Evolutionary conservation across 1,140 invertebrate species (phyloP), one percentile per base, ranked within the genome.

Genomic region (Pissodes strobi): DNA sequence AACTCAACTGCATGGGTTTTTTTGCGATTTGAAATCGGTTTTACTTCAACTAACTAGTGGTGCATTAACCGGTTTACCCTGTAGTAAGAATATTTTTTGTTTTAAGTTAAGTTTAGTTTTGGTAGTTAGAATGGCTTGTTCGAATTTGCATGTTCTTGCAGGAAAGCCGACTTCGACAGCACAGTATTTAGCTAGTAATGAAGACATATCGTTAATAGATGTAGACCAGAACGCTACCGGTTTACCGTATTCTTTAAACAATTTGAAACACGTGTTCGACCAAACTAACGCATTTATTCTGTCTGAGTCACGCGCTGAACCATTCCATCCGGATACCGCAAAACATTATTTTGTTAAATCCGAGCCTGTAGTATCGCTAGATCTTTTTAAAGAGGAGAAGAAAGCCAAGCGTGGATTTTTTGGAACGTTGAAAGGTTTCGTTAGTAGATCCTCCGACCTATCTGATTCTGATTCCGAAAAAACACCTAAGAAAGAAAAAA

Each of bases 61-160:
- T 62, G 70, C 68, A 70, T 72, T 72, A 72, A 70, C 69, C 68
- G n/a, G 43, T 48, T 61, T 39, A 37, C 15, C 56, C 69, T 74
- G 71, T 69, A 74, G 74, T 77, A 76, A 77, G 73, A 70, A 76
- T 77, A 75, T 72, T 71, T 69, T 66, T 46, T n/a, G 18, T 13
- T 41, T 12, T 10, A 25, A 21, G 13, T 61, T 37, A 61, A 66
- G 64, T 67, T 68, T 66, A n/a, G n/a, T 68, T 73, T 69, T 74
- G 66, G 72, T 76, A 74, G 74, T 72, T 77, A 74, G 71, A 68
- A 70, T 71, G 70, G 75, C 74, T 77, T 76, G 73, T 77, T 77
- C 72, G 76, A 76, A 68, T 72, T 63, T 73, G 77, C 77, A 77
- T 77, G 77, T 78, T 76, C 70, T 77, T 78, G 63, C 77, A 78